Conservation (phyloP, 2,113 vertebrate species). For the Tylochromis polylepis region DNA sequence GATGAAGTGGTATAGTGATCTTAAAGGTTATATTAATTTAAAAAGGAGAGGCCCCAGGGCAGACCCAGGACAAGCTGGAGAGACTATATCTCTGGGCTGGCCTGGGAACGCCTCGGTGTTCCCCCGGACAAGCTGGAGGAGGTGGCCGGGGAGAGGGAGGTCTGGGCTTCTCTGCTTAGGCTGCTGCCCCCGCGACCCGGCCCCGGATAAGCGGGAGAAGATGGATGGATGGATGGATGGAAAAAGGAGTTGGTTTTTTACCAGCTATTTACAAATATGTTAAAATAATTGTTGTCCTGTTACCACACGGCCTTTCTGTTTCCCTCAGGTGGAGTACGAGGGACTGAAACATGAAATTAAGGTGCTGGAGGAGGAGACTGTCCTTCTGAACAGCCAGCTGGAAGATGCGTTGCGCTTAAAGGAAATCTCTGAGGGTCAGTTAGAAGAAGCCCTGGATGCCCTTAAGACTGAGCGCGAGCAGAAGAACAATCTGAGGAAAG, state of each 20-base stretch:
- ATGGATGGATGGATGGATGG: too few species aligned
- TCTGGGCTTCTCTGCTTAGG: too few species aligned
- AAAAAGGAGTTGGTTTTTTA: not conserved
- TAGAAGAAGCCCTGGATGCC: conserved; percentile 93
- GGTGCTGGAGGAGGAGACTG: conserved; percentile 92
- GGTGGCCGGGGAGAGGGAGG: too few species aligned
- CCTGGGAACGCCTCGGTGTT: too few species aligned
- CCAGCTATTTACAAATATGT: not conserved
- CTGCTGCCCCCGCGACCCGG: too few species aligned
- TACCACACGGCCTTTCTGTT: not conserved
- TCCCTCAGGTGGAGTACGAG: conserved; percentile 91
- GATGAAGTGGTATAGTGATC: not conserved
- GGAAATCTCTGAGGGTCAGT: conserved; percentile 90
- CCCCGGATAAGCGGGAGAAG: too few species aligned
- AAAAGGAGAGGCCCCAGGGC: too few species aligned
- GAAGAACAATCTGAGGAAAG: conserved; percentile 93
- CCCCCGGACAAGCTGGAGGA: too few species aligned
- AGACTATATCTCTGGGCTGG: too few species aligned
- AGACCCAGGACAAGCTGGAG: too few species aligned
- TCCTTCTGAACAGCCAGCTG: conserved; percentile 94
- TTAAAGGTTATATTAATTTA: not conserved
- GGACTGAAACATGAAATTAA: conserved; percentile 98
- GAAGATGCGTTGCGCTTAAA: conserved; percentile 93
- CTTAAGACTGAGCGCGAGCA: conserved; percentile 94
- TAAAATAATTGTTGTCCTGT: not conserved